Base-by-base conservation (phyloP, 2,113 vertebrate species). In the Cyanoramphus novaezelandiae region DNA sequence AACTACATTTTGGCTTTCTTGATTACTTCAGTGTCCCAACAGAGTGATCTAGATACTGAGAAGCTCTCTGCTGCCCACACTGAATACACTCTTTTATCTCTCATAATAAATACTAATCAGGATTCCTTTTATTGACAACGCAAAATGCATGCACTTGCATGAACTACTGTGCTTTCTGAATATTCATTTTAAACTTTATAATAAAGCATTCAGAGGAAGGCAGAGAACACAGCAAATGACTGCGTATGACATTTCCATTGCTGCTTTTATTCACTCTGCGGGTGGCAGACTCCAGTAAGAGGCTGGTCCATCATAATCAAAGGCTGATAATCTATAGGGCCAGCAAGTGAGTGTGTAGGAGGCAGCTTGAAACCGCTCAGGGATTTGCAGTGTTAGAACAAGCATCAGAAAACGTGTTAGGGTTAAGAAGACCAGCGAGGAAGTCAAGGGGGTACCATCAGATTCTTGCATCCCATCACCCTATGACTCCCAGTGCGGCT, bases 401-500 rank as follows among this genome's bases (percentile, higher is more conserved):
- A 91, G 83, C 0, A 1, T 50, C 86, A 93, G 72, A 57, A 86
- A 75, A 92, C 0, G 16, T 37, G 80, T 33, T 25, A 29, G 44
- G 43, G 80, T 47, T 81, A 96, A 92, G 88, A 64, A 49, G 52
- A 70, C 1, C 6, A 86, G 75, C 11, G 64, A 72, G 17, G 44
- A 27, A 72, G 17, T 11, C 64, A 69, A 67, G 35, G n/a, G 28
- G 28, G 4, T 28, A 74, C 3, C 7, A 0, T 13, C 76, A 65
- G 46, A 39, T 55, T 70, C 60, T 47, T 64, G 47, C 16, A 70
- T 33, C n/a, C 57, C 53, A 46, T 3, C 37, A 47, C 23, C 41
- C 50, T 21, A 3, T 0, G 0, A 13, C n/a, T 46, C 65, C 43
- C 2, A 5, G 6, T 1, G 18, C 0, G 1, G 53, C 31, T 81